These are phyloP conservation scores for Otis tarda DNA, from an alignment of 2,113 vertebrate genomes.

Conservation along the genomic window DNA sequence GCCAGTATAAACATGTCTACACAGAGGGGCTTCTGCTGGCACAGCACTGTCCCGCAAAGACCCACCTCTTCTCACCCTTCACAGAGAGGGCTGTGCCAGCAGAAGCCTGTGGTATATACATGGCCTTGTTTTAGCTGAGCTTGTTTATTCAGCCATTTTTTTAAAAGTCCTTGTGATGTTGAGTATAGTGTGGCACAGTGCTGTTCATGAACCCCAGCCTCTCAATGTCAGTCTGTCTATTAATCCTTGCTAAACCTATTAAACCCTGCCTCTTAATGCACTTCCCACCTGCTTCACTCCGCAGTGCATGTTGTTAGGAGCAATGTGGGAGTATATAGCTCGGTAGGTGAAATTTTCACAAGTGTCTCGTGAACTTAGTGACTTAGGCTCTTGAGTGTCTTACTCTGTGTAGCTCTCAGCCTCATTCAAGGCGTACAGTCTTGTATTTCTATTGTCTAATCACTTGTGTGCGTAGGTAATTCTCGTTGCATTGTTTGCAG, in stretches of 20 bases:
- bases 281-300: background rate
- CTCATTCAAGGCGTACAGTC: background rate
- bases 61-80: background rate
- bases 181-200: background rate
- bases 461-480: background rate
- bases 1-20: background rate
- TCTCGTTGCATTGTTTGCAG: background rate
- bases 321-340: background rate
- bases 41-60: background rate
- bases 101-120: background rate
- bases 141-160: background rate
- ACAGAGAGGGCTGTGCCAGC: background rate
- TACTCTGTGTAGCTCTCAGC: background rate
- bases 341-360: background rate
- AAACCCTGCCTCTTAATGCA: conserved; percentile 17
- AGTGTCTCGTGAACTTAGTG: background rate
- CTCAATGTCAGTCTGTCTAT: background rate
- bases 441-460: background rate
- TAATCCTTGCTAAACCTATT: conserved; percentile 57
- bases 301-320: fast-evolving
- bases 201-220: background rate
- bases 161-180: background rate
- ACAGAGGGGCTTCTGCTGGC: conserved; percentile 22
- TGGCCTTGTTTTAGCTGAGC: background rate
- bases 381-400: background rate